These are phyloP conservation scores for Prinia subflava DNA, from an alignment of 2,113 vertebrate species.

Conservation along the genomic window DNA sequence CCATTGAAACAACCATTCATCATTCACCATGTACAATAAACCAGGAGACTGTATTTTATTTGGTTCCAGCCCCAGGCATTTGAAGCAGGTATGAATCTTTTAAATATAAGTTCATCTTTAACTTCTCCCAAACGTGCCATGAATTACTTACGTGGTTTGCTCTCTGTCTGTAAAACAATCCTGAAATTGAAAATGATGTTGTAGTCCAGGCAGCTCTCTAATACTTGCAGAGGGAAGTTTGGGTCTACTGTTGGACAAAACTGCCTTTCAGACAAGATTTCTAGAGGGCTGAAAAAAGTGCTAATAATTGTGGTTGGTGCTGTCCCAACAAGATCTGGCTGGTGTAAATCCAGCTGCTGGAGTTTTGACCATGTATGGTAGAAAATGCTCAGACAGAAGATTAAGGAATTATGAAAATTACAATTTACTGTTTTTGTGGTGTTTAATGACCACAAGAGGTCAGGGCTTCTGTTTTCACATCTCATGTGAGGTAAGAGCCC, in stretches of 20 bases:
- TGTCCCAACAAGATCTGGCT: neutral
- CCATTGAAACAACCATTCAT: slow-evolving; percentile 14
- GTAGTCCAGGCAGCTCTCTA: neutral
- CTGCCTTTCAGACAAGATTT: neutral
- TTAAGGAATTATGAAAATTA: neutral
- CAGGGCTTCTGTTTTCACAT: slow-evolving; percentile 3
- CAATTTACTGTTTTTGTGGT: neutral
- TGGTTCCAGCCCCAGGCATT: neutral
- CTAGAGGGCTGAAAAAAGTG: neutral
- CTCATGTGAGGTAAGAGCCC: neutral
- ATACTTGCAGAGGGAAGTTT: neutral
- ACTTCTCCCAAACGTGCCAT: slow-evolving; percentile 22
- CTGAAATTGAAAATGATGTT: neutral
- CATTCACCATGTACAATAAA: slow-evolving; percentile 13
- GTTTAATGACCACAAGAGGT: slow-evolving; percentile 35
- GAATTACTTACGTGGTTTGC: slow-evolving; percentile 8
- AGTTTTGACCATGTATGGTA: neutral
- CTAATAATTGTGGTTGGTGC: neutral
- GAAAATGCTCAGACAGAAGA: neutral
- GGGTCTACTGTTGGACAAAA: neutral
- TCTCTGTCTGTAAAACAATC: slow-evolving; percentile 6
- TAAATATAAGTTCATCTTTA: slow-evolving; percentile 12
- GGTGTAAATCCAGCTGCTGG: neutral
- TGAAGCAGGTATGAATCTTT: slow-evolving; percentile 43
- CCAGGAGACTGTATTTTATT: slow-evolving; percentile 17